A percentile compares a stretch with the other conserved stretches of the same genome.
These are phyloP conservation scores for Caenorhabditis wallacei DNA, from an alignment of 2,888 invertebrate species.

Conservation along the genomic window DNA sequence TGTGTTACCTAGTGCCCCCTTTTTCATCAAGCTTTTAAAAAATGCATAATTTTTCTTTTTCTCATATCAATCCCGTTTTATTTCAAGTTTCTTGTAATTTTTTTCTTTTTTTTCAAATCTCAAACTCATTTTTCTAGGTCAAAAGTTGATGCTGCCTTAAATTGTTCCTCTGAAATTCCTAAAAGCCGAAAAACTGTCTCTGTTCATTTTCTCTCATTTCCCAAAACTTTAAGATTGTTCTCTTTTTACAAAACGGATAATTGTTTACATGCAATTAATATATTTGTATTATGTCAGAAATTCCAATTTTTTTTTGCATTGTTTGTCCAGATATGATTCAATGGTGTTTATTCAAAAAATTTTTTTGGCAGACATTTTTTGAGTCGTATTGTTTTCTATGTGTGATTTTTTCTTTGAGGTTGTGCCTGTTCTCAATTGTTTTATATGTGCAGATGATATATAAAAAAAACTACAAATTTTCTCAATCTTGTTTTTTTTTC, in stretches of 20 bases:
- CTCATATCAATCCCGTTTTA: slow-evolving; percentile 12
- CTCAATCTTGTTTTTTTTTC: background rate
- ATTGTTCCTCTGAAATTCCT: background rate
- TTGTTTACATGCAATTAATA: slow-evolving; percentile 62
- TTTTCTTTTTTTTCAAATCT: background rate
- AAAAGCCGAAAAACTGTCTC: slow-evolving; percentile 16
- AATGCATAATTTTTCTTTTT: slow-evolving; percentile 1
- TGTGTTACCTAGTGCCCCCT: slow-evolving; percentile 39
- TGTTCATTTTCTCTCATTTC: slow-evolving; percentile 31
- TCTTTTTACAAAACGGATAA: slow-evolving; percentile 63
- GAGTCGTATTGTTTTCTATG: background rate
- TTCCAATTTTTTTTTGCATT: background rate
- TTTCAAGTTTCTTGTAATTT: slow-evolving; percentile 1
- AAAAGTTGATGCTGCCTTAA: slow-evolving; percentile 10
- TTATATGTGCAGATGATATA: slow-evolving; percentile 59
- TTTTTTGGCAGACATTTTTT: too few relatives aligned
- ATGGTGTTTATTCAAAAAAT: too few relatives aligned
- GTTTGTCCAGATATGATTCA: background rate
- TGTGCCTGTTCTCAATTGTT: slow-evolving; percentile 30
- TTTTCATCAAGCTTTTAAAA: slow-evolving; percentile 23
- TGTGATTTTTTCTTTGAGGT: slow-evolving; percentile 1
- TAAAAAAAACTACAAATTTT: background rate
- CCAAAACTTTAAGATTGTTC: slow-evolving; percentile 67
- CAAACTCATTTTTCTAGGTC: slow-evolving; percentile 46
- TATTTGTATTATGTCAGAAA: slow-evolving; percentile 38